phyloP scores from a whole-genome alignment of 64 coral and sea anemone genomes.

The Stylophora pistillata region DNA sequence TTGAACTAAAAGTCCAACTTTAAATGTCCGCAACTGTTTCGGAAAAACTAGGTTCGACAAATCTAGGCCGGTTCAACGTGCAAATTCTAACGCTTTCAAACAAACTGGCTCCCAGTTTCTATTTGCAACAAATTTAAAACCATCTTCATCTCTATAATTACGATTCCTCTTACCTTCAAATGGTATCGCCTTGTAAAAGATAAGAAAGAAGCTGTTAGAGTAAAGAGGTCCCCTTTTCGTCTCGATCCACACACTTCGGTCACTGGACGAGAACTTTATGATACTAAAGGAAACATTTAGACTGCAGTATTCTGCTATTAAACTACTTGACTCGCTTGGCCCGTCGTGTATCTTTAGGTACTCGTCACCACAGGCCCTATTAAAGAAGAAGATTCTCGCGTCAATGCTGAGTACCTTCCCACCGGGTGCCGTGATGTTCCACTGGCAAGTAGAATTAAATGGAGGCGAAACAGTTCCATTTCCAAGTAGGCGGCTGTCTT shows the following conservation, averaged over 20 bases:
- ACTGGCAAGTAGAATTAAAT: conserved; percentile 11
- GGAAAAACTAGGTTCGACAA: no score
- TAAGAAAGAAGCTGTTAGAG: not conserved
- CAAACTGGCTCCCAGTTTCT: no score
- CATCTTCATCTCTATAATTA: not conserved
- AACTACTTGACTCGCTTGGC: not conserved
- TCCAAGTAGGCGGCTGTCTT: not conserved
- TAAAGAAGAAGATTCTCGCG: not conserved
- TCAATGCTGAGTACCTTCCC: conserved; percentile 9
- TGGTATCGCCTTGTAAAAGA: not conserved
- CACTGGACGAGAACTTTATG: not conserved
- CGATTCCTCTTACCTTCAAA: not conserved
- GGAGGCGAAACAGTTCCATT: not conserved
- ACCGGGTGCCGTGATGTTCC: conserved; percentile 21
- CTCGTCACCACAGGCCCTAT: not conserved
- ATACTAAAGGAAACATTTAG: no score
- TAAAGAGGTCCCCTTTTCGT: not conserved
- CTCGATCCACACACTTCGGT: not conserved
- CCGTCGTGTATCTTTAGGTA: conserved; percentile 12
- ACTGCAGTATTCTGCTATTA: conserved; percentile 5
- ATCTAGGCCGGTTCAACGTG: no score
- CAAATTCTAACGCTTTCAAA: no score
- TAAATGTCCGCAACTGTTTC: no score
- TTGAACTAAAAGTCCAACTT: no score
- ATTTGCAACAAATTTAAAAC: no score